A percentile compares a stretch with the other conserved stretches of the same genome.
Evolutionary conservation across 2,113 vertebrate species (phyloP).

Genomic region (Melanostigma gelatinosum): DNA sequence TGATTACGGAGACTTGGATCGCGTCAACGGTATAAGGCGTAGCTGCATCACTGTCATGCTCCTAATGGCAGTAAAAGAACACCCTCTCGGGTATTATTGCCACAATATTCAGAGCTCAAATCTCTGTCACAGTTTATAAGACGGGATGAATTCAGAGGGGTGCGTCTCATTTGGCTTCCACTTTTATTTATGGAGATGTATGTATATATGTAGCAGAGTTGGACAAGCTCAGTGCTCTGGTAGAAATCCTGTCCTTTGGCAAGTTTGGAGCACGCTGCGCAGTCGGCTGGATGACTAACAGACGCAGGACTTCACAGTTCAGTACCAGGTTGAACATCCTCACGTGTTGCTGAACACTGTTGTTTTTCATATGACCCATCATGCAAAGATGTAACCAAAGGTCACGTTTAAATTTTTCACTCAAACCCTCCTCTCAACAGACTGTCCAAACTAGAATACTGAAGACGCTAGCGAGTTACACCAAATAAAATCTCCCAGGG

Average conservation of each 20-base stretch:
- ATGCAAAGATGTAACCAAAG: background rate
- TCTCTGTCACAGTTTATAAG: constrained; percentile 66
- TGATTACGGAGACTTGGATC: constrained; percentile 34
- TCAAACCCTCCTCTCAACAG: too few relatives aligned
- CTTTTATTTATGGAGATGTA: constrained; percentile 77
- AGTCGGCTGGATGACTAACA: constrained; percentile 59
- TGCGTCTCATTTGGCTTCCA: constrained; percentile 62
- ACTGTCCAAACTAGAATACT: background rate
- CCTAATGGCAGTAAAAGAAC: constrained; percentile 66
- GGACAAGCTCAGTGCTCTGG: constrained; percentile 56
- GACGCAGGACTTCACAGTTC: constrained; percentile 24
- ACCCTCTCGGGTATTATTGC: constrained; percentile 68
- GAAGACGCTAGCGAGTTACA: background rate
- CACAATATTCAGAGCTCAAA: constrained; percentile 65
- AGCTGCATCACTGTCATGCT: constrained; percentile 66
- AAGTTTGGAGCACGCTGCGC: constrained; percentile 34
- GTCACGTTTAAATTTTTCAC: background rate
- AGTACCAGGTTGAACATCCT: background rate
- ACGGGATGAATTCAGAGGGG: constrained; percentile 64
- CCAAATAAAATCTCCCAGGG: too few relatives aligned
- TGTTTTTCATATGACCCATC: background rate
- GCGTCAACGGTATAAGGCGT: constrained; percentile 19
- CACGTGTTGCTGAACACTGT: background rate
- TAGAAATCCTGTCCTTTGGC: constrained; percentile 69
- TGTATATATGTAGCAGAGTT: constrained; percentile 65